These are phyloP conservation scores for Chionomys nivalis DNA, from an alignment of 2,113 vertebrate genomes.

Conservation along the genomic window DNA sequence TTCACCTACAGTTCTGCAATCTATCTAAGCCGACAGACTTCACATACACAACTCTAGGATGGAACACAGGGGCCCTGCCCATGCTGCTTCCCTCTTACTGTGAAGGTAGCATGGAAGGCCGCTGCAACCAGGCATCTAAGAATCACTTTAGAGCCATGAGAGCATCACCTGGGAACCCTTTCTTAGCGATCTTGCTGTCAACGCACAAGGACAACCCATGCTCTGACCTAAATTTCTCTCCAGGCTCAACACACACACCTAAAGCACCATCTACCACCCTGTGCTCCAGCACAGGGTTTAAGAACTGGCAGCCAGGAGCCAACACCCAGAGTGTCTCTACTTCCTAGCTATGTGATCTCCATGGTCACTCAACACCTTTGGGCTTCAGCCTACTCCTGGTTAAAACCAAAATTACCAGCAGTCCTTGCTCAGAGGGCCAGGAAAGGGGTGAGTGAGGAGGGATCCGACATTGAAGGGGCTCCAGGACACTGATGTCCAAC, in stretches of 20 bases:
- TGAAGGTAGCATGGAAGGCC: rapidly evolving
- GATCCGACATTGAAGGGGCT: neutral
- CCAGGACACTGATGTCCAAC: too few species aligned
- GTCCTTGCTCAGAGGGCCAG: too few species aligned
- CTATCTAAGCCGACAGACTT: neutral
- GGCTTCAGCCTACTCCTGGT: neutral
- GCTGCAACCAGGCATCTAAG: neutral
- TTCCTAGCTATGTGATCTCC: neutral
- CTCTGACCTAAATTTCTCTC: neutral
- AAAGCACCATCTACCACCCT: rapidly evolving
- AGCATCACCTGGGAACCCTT: neutral
- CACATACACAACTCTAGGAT: neutral
- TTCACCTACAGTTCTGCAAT: constrained; percentile 51
- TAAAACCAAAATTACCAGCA: neutral
- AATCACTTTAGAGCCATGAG: rapidly evolving
- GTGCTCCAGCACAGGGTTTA: rapidly evolving
- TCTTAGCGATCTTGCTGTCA: neutral
- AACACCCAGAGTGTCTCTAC: rapidly evolving
- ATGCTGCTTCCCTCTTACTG: rapidly evolving
- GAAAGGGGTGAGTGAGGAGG: neutral
- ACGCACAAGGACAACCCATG: neutral
- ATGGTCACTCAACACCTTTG: neutral
- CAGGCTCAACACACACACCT: neutral
- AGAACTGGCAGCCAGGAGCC: neutral
- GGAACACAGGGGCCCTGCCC: neutral